These are phyloP conservation scores for Platysternon megacephalum DNA, from an alignment of 2,113 vertebrate species.

Conservation along the genomic window DNA sequence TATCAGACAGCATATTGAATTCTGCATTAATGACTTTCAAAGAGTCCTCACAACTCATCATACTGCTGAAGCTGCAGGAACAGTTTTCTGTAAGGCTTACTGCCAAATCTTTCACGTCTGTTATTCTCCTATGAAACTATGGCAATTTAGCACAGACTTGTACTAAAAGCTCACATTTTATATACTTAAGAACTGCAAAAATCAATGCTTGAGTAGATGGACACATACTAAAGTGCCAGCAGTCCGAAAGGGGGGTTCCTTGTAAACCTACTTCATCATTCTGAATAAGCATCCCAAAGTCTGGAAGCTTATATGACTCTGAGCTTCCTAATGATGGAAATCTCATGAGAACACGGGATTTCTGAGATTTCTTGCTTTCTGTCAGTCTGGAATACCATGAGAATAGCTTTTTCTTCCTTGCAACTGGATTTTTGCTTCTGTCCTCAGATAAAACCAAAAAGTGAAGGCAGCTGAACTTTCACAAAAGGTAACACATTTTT, in stretches of 20 bases:
- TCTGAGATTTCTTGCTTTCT: conserved; percentile 17
- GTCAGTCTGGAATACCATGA: background rate
- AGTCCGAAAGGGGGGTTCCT: conserved; percentile 11
- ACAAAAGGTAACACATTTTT: background rate
- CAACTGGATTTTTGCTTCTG: background rate
- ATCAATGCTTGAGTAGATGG: conserved; percentile 59
- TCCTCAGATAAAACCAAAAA: conserved; percentile 20
- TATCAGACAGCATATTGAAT: conserved; percentile 53
- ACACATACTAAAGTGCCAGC: conserved; percentile 44
- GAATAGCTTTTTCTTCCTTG: background rate
- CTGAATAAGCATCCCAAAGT: conserved; percentile 47
- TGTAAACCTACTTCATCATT: conserved; percentile 49
- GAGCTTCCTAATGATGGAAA: conserved; percentile 35
- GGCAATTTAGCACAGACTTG: conserved; percentile 52
- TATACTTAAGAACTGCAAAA: conserved; percentile 62
- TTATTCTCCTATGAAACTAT: conserved; percentile 56
- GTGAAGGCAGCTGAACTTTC: background rate
- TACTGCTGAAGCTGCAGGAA: conserved; percentile 59
- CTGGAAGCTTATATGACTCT: conserved; percentile 29
- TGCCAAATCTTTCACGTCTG: conserved; percentile 67
- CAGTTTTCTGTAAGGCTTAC: conserved; percentile 63
- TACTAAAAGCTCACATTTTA: conserved; percentile 71
- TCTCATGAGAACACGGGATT: conserved; percentile 32
- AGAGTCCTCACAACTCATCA: conserved; percentile 54
- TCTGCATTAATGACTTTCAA: conserved; percentile 65